Conservation (phyloP, 2,113 vertebrate genomes). For the Cyprinodon brontotheroides region DNA sequence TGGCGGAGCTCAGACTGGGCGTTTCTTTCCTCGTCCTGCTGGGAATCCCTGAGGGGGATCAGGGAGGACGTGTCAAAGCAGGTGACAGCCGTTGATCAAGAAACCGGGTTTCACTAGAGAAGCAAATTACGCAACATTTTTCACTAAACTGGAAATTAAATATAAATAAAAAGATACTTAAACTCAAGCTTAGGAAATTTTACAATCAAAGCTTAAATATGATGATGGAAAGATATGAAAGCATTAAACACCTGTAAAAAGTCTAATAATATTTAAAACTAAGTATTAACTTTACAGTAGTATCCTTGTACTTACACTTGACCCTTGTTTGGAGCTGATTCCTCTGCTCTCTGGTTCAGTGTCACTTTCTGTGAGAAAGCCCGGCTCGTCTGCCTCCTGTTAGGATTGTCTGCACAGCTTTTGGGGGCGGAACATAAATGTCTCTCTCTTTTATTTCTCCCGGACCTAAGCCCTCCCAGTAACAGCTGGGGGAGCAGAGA, state of each 20-base stretch:
- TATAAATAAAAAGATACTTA: too few species aligned
- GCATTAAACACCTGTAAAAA: not conserved
- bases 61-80: not conserved
- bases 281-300: not conserved
- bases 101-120: slow-evolving; percentile 5
- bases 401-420: slow-evolving; percentile 44
- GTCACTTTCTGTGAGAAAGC: slow-evolving; percentile 8
- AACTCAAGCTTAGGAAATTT: not conserved
- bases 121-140: not conserved
- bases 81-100: slow-evolving; percentile 4
- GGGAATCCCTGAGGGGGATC: not conserved
- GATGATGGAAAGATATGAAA: not conserved
- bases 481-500: slow-evolving; percentile 62
- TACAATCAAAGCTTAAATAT: not conserved
- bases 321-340: not conserved
- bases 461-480: slow-evolving; percentile 16
- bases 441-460: slow-evolving; percentile 26
- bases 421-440: slow-evolving; percentile 50
- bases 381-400: slow-evolving; percentile 60
- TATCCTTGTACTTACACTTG: not conserved
- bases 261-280: not conserved
- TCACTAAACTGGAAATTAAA: not conserved
- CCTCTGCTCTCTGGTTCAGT: not conserved
- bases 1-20: slow-evolving; percentile 18
- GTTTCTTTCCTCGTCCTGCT: not conserved